Conservation (phyloP, 1,140 invertebrate species). For the Caerostris extrusa region DNA sequence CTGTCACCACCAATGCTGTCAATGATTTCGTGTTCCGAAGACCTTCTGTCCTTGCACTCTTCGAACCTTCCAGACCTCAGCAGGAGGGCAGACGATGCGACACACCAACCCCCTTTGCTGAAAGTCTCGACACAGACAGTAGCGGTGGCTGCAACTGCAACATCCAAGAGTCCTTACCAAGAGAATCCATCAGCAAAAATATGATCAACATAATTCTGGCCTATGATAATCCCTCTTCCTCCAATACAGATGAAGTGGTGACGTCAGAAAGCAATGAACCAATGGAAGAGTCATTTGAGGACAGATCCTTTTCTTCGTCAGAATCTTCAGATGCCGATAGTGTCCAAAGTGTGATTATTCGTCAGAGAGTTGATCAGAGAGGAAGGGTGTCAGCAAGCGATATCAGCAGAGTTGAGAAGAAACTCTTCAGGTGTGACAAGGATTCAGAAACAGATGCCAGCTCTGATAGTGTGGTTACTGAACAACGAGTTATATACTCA, state of each 20-base stretch:
- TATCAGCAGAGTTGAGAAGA: conserved; percentile 40
- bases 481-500: conserved; percentile 36
- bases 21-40: conserved; percentile 54
- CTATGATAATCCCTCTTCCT: conserved; percentile 23
- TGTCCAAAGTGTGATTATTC: conserved; percentile 63
- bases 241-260: neutral
- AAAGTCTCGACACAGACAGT: neutral
- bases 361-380: conserved; percentile 54
- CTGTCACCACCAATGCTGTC: conserved; percentile 51
- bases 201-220: conserved; percentile 66
- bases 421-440: conserved; percentile 41
- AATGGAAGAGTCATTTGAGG: conserved; percentile 26
- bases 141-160: conserved; percentile 1
- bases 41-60: conserved; percentile 40
- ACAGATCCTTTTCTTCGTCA: conserved; percentile 32
- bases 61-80: conserved; percentile 8
- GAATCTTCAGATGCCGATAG: conserved; percentile 62
- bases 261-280: neutral
- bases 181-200: conserved; percentile 37
- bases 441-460: neutral
- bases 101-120: conserved; percentile 42
- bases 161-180: neutral
- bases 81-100: conserved; percentile 26
- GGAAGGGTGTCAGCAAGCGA: conserved; percentile 53
- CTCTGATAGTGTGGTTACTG: neutral